Evolutionary conservation across 2,113 vertebrate species (phyloP).

Genomic region (Gambusia affinis): DNA sequence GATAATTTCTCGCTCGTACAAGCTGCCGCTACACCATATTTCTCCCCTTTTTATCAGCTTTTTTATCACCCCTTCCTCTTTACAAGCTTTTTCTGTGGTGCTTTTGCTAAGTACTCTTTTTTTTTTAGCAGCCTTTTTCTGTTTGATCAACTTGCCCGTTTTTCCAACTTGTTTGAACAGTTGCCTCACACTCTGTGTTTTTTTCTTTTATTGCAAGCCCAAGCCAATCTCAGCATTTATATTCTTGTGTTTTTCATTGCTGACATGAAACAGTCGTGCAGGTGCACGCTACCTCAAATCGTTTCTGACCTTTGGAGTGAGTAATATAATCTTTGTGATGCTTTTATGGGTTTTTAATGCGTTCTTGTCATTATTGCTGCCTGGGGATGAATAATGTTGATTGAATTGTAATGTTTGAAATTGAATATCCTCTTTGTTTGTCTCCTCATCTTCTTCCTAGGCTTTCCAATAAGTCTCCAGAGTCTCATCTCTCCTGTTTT

Average conservation of each 20-base stretch:
- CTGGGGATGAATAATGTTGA: slow-evolving; percentile 61
- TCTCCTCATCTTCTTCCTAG: slow-evolving; percentile 47
- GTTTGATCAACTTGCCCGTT: slow-evolving; percentile 55
- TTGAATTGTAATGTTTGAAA: slow-evolving; percentile 64
- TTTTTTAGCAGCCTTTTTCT: slow-evolving; percentile 30
- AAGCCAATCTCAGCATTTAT: slow-evolving; percentile 10
- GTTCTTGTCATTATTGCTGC: slow-evolving; percentile 53
- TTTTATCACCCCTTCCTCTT: slow-evolving; percentile 56
- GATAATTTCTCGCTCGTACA: slow-evolving; percentile 57
- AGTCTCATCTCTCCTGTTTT: slow-evolving; percentile 30
- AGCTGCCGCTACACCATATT: slow-evolving; percentile 52
- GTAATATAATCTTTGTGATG: slow-evolving; percentile 47
- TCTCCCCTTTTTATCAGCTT: slow-evolving; percentile 61
- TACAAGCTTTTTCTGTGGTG: slow-evolving; percentile 60
- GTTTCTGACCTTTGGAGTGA: slow-evolving; percentile 45
- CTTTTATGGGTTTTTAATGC: slow-evolving; percentile 60
- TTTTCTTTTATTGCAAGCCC: slow-evolving; percentile 27
- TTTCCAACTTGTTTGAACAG: slow-evolving; percentile 44
- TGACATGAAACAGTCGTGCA: slow-evolving; percentile 26
- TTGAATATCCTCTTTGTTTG: slow-evolving; percentile 54
- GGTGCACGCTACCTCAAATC: slow-evolving; percentile 34
- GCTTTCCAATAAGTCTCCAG: slow-evolving; percentile 31
- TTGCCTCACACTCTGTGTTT: slow-evolving; percentile 32
- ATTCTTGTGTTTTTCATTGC: slow-evolving; percentile 30
- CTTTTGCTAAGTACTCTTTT: slow-evolving; percentile 42